Evolutionary conservation across 1,140 invertebrate genomes (phyloP).

Genomic region (Papilio polytes): DNA sequence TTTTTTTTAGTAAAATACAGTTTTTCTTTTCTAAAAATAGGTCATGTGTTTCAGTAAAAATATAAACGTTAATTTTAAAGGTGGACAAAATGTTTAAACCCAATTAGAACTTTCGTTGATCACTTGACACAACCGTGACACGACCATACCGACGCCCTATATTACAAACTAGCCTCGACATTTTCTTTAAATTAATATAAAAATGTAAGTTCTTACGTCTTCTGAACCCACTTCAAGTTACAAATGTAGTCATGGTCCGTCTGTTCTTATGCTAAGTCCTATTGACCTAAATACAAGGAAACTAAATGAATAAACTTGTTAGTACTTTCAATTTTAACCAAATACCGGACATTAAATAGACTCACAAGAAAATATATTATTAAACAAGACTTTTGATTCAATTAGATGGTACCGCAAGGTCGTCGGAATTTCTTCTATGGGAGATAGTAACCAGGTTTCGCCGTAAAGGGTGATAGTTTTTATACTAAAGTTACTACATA

Average conservation of each 20-base stretch:
- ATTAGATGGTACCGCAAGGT: background rate
- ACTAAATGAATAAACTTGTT: background rate
- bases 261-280: background rate
- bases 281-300: background rate
- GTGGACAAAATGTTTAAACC: conserved; percentile 8
- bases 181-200: conserved; percentile 17
- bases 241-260: background rate
- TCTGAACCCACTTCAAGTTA: background rate
- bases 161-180: conserved; percentile 40
- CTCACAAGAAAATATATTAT: too few species aligned
- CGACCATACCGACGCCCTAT: conserved; percentile 54
- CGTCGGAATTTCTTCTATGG: background rate
- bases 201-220: background rate
- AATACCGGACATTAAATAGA: background rate
- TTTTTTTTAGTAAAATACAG: background rate
- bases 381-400: background rate
- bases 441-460: conserved; percentile 18
- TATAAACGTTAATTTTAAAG: conserved; percentile 13
- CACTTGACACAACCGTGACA: conserved; percentile 46
- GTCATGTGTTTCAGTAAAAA: background rate
- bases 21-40: background rate
- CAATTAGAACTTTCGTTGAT: conserved; percentile 14
- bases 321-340: too few species aligned
- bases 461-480: conserved; percentile 12
- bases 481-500: conserved; percentile 4